A percentile compares a stretch with the other conserved stretches of the same genome.
These are phyloP conservation scores for Argopecten irradians DNA, from an alignment of 1,140 invertebrate species.

Conservation along the genomic window DNA sequence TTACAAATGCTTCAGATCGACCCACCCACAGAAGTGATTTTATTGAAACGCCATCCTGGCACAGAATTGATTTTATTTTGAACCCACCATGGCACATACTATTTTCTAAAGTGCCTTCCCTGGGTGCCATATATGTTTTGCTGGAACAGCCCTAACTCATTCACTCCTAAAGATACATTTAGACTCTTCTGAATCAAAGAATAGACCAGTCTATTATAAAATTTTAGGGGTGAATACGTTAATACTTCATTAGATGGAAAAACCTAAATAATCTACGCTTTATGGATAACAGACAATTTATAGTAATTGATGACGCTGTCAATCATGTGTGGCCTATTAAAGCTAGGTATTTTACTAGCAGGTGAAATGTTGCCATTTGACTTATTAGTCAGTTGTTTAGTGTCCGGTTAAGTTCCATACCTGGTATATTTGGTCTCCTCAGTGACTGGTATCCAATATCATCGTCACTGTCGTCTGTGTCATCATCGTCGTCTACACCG, in stretches of 20 bases:
- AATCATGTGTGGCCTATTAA: background rate
- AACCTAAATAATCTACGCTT: background rate
- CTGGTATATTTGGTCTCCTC: constrained; percentile 47
- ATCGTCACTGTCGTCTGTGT: constrained; percentile 55
- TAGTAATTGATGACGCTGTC: background rate
- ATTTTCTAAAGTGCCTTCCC: too few species aligned
- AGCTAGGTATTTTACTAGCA: background rate
- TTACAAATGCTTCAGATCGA: too few species aligned
- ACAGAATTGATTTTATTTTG: too few species aligned
- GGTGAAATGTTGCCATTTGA: background rate
- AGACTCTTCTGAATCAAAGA: too few species aligned
- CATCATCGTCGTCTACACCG: constrained; percentile 44
- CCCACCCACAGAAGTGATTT: too few species aligned
- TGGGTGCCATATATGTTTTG: too few species aligned
- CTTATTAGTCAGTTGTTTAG: background rate
- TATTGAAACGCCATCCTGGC: too few species aligned
- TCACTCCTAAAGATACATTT: too few species aligned
- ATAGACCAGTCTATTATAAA: too few species aligned
- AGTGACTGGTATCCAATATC: constrained; percentile 42
- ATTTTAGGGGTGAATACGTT: too few species aligned
- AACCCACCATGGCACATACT: too few species aligned
- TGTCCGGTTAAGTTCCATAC: background rate
- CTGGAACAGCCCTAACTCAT: too few species aligned
- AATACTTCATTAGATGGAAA: background rate
- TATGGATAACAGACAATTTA: background rate